Base-by-base conservation (phyloP, 2,113 vertebrate species). In the Eulemur rufifrons region DNA sequence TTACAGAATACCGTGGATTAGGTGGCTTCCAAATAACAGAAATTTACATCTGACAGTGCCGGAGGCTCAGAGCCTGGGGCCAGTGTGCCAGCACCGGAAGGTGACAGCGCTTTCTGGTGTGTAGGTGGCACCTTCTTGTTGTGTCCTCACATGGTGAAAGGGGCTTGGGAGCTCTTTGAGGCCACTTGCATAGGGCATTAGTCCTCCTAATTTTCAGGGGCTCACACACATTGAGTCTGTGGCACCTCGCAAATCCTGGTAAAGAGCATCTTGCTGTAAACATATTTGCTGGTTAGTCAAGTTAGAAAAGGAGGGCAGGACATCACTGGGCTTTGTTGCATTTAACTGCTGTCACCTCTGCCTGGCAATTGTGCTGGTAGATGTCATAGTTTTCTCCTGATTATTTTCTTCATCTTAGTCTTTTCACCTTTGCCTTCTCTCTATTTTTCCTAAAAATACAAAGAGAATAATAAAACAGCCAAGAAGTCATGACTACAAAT, bases 281-380 rank as follows among this genome's bases (percentile, higher is more conserved):
- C 8, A 18, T 29, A 7, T 8, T 37, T 39, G 52, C 17, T 39
- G 5, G 12, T 42, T 64, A 3, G 47, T 12, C 17, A 9, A 56
- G 32, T 54, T 21, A 8, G 17, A 32, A 25, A 54, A 8, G 17
- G 18, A 0, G 11, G 37, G 25, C 21, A 52, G 54, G 45, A 32
- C 42, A 0, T 1, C 25, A 12, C 47, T 13, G 87, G 21, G 10
- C 11, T 27, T 21, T 2, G 50, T 5, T 11, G 42, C 5, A 11
- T 68, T 7, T 54, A 2, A 15, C 32, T 1, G 1, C 27, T 5
- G 21, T 45, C 61, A 45, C 42, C 47, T 27, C 3, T 4, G 1
- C 0, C 34, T 61, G 5, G 21, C 13, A 3, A 2, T 34, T 2
- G 5, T 6, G 63, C 13, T 5, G 0, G 0, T 0, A 20, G 42